Conservation (phyloP, 1,140 invertebrate genomes). For the Diorhabda sublineata region DNA sequence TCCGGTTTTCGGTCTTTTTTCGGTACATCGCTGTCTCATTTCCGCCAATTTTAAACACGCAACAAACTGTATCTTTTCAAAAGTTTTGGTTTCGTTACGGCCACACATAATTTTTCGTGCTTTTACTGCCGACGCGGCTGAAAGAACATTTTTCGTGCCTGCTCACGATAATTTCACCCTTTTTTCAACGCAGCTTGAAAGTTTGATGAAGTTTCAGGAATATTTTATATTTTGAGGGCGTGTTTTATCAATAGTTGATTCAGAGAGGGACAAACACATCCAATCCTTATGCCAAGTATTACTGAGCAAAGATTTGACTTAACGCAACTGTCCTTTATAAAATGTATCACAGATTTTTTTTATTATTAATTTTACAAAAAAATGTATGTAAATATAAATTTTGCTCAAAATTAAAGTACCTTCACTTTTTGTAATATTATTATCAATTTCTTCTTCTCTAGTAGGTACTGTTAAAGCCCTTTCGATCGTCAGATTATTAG, state of each 20-base stretch:
- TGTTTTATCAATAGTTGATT: slow-evolving; percentile 1
- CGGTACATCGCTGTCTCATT: slow-evolving; percentile 38
- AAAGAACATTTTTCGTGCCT: slow-evolving; percentile 34
- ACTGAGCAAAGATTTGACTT: neutral
- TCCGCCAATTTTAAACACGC: slow-evolving; percentile 40
- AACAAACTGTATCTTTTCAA: slow-evolving; percentile 32
- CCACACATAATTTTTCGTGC: slow-evolving; percentile 34
- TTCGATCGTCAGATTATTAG: no score
- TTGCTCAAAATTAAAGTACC: no score
- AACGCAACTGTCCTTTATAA: no score
- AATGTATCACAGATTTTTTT: no score
- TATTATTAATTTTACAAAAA: no score
- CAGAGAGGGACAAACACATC: neutral
- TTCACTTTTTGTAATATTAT: no score
- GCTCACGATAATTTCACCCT: slow-evolving; percentile 25
- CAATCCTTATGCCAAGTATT: neutral
- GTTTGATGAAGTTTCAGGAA: slow-evolving; percentile 12
- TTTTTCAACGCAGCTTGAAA: slow-evolving; percentile 13
- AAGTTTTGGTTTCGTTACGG: slow-evolving; percentile 29
- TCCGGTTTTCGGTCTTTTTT: slow-evolving; percentile 38
- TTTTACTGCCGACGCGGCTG: slow-evolving; percentile 19
- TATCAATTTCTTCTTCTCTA: no score
- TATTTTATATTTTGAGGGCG: slow-evolving; percentile 9
- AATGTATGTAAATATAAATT: no score
- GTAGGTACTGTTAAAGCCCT: no score